Evolutionary conservation across 2,113 vertebrate genomes (phyloP), one percentile per base, ranked within the genome.

Genomic region (Willisornis vidua): DNA sequence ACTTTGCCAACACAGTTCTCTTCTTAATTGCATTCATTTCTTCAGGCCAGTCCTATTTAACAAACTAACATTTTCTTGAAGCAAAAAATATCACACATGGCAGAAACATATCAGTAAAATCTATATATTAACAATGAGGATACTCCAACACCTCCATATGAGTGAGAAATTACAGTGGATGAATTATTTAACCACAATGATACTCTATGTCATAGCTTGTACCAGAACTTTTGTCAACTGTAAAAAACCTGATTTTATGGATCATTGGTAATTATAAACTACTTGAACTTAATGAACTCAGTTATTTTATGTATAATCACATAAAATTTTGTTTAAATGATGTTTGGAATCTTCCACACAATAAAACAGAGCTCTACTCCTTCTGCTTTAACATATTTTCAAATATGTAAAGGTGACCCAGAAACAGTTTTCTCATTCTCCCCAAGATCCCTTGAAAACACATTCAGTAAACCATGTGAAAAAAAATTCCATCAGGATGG

Each of bases 1-100:
- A 97, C 82, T 98, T 98, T 65, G 98, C 96, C 45, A 72, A 95
- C 61, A 98, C 82, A 33, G 97, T 96, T 62, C 98, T 96, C 91
- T 98, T 99, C 96, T 98, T 98, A 49, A 98, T 89, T 13, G 72
- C 95, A 96, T 96, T 98, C 98, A 97, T 98, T 95, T 97, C 98
- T 96, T 98, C 98, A 73, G 98, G 98, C 54, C 99, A 96, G 68
- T 99, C 98, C 98, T 98, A 65, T 39, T 85, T 46, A 95, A 82
- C 6, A 75, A 82, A 94, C 26, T n/a, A 93, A 88, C 71, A 33
- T 9, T 49, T n/a, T 41, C 49, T 65, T 37, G 29, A 24, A 37
- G 39, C 22, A 77, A 61, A 71, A 35, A 39, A 55, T 10, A 48
- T 11, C 59, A 62, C 19, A 71, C 18, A 23, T 3, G 11, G 22